A percentile compares a stretch with the other conserved stretches of the same genome.
Evolutionary conservation across 2,888 invertebrate genomes (phyloP).

Genomic region (Stenotaenia linearis): DNA sequence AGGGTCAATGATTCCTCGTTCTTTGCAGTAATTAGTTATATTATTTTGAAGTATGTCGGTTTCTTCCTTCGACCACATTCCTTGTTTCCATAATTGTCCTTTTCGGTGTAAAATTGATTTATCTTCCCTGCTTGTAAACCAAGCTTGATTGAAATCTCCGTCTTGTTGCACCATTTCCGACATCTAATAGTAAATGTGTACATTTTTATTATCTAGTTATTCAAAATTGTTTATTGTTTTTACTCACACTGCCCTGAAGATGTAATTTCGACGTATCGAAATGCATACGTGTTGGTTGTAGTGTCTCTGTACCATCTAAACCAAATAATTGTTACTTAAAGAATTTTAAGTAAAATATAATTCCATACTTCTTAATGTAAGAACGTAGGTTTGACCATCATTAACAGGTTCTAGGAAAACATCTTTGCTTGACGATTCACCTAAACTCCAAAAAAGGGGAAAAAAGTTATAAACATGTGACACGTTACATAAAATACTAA

Average conservation of each 20-base stretch:
- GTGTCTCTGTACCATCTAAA: not conserved
- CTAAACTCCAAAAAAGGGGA: no score
- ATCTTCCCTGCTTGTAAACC: conserved; percentile 50
- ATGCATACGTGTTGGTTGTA: not conserved
- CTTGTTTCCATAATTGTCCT: conserved; percentile 49
- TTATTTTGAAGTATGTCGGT: conserved; percentile 48
- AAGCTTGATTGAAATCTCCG: conserved; percentile 46
- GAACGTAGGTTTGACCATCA: conserved; percentile 31
- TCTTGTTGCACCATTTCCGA: conserved; percentile 7
- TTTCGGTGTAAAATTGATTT: conserved; percentile 46
- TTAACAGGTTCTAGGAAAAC: not conserved
- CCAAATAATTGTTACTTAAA: not conserved
- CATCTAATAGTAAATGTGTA: no score
- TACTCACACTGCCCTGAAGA: not conserved
- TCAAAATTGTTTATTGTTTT: no score
- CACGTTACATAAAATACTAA: not conserved
- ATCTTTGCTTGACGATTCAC: not conserved
- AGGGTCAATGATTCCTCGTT: conserved; percentile 43
- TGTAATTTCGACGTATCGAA: conserved; percentile 13
- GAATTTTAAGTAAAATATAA: not conserved
- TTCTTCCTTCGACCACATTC: conserved; percentile 51
- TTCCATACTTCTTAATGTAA: conserved; percentile 6
- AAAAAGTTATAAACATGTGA: no score
- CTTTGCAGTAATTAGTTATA: conserved; percentile 48
- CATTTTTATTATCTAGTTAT: no score